Evolutionary conservation across 2,113 vertebrate species (phyloP), one percentile per base, ranked within the genome.

Genomic region (Halichoeres trimaculatus): DNA sequence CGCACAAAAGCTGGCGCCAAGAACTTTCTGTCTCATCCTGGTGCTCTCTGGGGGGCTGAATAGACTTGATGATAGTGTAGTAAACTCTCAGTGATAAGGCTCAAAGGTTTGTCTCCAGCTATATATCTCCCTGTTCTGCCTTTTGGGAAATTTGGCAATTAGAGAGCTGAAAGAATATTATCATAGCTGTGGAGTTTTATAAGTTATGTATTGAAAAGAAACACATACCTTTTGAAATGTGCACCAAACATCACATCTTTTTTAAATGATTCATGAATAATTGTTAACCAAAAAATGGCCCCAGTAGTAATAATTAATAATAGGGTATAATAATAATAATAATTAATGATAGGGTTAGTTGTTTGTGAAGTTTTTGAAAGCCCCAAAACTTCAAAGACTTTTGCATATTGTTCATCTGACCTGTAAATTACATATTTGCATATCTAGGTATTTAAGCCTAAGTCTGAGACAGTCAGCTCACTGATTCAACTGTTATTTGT

Each of bases 1-100:
- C 53, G 55, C 10, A 52, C 36, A 22, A n/a, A 17, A 55, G 35
- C 62, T 38, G 76, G 56, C 55, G 35, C 48, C 54, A 16, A 59
- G 22, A 38, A 22, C 23, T 12, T 0, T 56, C 22, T 69, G 23
- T 22, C 55, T 75, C 45, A 52, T 76, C 4, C 16, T 35, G 17
- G 8, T 11, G 24, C 54, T 55, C 45, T 43, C 69, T 55, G 8
- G 34, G 60, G 30, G 67, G 24, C 3, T 22, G 13, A 2, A 58
- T 40, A 43, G 4, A 36, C 8, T 10, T 45, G 26, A 70, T 68
- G n/a, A 59, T 23, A 20, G 43, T 40, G 40, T 58, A 19, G 5
- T 70, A 61, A 57, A 41, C 40, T 64, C 50, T 36, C 35, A 43
- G 23, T 0, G 1, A 4, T 17, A 20, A 3, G 36, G 52, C 2